Evolutionary conservation across 2,113 vertebrate species (phyloP).

Genomic region (Ceyx margarethae): DNA sequence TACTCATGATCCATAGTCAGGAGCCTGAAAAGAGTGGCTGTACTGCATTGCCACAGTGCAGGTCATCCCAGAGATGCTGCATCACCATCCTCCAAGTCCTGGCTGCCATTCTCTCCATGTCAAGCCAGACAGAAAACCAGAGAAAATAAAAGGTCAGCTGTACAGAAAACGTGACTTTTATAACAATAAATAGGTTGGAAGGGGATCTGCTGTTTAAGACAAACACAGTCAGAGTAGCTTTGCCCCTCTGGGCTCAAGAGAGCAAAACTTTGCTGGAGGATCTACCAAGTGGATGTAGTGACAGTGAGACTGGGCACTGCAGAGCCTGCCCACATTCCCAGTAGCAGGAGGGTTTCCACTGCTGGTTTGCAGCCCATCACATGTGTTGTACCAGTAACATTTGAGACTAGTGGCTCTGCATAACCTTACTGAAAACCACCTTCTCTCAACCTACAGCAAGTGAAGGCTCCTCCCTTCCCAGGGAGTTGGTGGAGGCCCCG

Average conservation of each 20-base stretch:
- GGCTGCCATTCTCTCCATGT: not conserved
- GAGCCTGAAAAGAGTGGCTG: not conserved
- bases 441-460: not conserved
- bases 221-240: not conserved
- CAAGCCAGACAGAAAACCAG: not conserved
- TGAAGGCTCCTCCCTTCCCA: not conserved
- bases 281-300: not conserved
- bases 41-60: not conserved
- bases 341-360: not conserved
- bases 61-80: not conserved
- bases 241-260: not conserved
- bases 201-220: not conserved
- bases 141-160: constrained; percentile 9
- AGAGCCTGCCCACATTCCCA: not conserved
- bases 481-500: too few species aligned
- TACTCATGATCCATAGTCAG: not conserved
- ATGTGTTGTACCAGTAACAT: not conserved
- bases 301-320: not conserved
- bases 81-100: not conserved
- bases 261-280: not conserved
- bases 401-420: not conserved
- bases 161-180: not conserved
- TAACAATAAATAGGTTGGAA: constrained; percentile 7
- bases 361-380: not conserved
- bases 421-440: not conserved